A percentile compares a stretch with the other conserved stretches of the same genome.
Evolutionary conservation across 2,888 invertebrate species (phyloP).

Genomic region (Drosophila subsilvestris): DNA sequence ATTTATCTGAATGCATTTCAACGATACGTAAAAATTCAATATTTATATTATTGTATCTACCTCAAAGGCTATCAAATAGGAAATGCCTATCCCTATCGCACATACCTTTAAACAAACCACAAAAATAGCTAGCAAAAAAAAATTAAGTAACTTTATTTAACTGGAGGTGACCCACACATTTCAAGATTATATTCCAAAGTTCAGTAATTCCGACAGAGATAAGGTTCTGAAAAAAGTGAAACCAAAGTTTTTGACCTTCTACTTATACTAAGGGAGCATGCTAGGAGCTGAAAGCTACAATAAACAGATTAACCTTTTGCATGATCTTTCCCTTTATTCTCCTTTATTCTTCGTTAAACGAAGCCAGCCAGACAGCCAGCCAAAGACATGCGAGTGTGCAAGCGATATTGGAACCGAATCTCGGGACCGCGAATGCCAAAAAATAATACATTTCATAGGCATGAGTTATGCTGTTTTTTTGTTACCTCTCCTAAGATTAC

Average conservation of each 20-base stretch:
- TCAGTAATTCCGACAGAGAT: background rate
- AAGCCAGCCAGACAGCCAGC: background rate
- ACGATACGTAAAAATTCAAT: background rate
- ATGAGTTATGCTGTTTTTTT: too few species aligned
- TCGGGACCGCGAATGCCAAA: too few species aligned
- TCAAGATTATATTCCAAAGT: conserved; percentile 11
- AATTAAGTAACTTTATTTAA: conserved; percentile 20
- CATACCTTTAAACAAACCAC: background rate
- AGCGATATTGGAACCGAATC: too few species aligned
- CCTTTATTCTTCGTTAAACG: conserved; percentile 31
- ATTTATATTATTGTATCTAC: too few species aligned
- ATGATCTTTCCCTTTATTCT: conserved; percentile 10
- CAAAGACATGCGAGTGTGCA: too few species aligned
- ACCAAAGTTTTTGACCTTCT: conserved; percentile 9
- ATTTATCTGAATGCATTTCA: background rate
- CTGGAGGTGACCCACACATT: conserved; percentile 3
- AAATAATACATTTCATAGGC: too few species aligned
- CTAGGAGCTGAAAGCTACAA: background rate
- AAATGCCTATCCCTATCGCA: conserved; percentile 18
- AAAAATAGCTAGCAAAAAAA: background rate
- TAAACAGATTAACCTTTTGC: background rate
- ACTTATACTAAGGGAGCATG: background rate
- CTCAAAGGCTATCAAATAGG: conserved; percentile 4
- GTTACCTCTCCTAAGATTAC: too few species aligned
- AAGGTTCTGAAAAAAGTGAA: background rate